Evolutionary conservation across 2,113 vertebrate species (phyloP), one percentile per base, ranked within the genome.

Genomic region (Coptodon rendalli): DNA sequence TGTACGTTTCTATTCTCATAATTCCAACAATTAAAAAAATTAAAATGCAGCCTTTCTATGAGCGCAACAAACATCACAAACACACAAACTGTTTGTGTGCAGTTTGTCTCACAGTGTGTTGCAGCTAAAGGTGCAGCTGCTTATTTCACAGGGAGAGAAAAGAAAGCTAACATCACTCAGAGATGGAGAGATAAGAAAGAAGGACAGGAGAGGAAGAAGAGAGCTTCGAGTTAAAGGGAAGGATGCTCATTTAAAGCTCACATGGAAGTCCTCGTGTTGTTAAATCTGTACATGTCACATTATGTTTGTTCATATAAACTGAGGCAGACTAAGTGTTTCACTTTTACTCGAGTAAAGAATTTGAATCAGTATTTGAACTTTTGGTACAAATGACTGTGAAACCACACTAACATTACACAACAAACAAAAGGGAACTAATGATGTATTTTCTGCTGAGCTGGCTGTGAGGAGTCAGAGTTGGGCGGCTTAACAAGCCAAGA

Each of bases 21-120:
- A 40, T 68, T 0, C 36, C 19, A 68, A 40, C n/a, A 71, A 40
- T 40, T 68, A 0, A 36, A 63, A 2, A 1, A 11, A 11, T 4
- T 19, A 0, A 36, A 63, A 11, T 19, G 31, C 16, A 63, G 52
- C 59, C 1, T 63, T 36, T 36, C 59, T 19, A 19, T 36, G 5
- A 36, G 17, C 6, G n/a, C 9, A n/a, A 11, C 59, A 63, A 63
- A 63, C 59, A 34, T 36, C 31, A 36, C 59, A 63, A 19, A 63
- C 31, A 63, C 59, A 63, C 59, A 36, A 63, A 63, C 0, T 12
- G 61, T 66, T 36, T 36, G 34, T 34, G 34, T 34, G 34, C 34
- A 34, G 34, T 34, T 34, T 63, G 61, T 66, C 31, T 66, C 31
- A 24, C 3, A 10, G 2, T 66, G 17, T 36, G 61, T 66, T 36